A percentile compares a stretch with the other conserved stretches of the same genome.
Conservation (phyloP, 2,888 invertebrate species). For the Tiphia femorata region DNA sequence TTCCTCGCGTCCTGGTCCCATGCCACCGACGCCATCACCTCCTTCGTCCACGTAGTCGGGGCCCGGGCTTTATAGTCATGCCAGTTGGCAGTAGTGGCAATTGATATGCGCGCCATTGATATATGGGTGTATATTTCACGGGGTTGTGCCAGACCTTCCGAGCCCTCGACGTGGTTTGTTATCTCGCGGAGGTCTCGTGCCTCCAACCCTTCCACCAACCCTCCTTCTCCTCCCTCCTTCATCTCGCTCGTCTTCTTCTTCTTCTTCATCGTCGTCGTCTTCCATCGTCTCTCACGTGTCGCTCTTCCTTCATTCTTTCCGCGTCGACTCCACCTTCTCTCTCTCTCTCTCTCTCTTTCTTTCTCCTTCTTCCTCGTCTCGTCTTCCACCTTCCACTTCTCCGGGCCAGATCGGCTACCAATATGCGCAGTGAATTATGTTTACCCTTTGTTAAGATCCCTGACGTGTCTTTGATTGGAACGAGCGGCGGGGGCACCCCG, state of each 20-base stretch:
- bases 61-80: conserved; percentile 51
- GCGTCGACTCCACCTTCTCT: too few relatives aligned
- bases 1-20: background rate
- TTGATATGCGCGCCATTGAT: conserved; percentile 55
- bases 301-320: conserved; percentile 2
- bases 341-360: conserved; percentile 1
- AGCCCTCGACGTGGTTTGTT: conserved; percentile 45
- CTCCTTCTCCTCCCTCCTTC: background rate
- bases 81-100: conserved; percentile 56
- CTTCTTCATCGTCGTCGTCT: too few relatives aligned
- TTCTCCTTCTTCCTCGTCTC: conserved; percentile 5
- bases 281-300: background rate
- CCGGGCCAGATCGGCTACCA: conserved; percentile 45
- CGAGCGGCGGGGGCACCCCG: conserved; percentile 4
- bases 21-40: conserved; percentile 21
- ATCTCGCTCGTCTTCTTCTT: background rate
- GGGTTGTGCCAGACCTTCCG: conserved; percentile 49
- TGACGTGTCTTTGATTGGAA: conserved; percentile 53
- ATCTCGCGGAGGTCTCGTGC: conserved; percentile 25
- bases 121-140: conserved; percentile 54
- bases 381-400: too few relatives aligned
- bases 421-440: conserved; percentile 46
- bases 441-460: conserved; percentile 44
- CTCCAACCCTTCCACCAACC: background rate
- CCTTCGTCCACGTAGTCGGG: conserved; percentile 33